Evolutionary conservation across 2,113 vertebrate genomes (phyloP), one percentile per base, ranked within the genome.

Genomic region (Osmerus eperlanus): DNA sequence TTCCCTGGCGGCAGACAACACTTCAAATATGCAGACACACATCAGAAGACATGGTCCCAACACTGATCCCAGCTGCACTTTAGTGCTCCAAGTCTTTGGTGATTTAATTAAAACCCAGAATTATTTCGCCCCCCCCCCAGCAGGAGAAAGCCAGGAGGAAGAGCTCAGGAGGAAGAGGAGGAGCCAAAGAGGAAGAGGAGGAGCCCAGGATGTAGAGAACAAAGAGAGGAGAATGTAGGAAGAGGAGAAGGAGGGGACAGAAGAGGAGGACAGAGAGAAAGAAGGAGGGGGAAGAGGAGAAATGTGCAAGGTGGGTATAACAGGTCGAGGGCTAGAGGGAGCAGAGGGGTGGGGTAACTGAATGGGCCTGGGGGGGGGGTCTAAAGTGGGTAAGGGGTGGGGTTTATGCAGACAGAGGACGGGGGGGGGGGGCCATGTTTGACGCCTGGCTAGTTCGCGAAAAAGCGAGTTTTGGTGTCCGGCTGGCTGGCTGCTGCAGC

Each of bases 141-240:
- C 29, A 32, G 29, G 29, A 32, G 3, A 65, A 63, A 21, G 21
- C 21, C 21, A 21, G 21, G 21, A 21, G 21, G 21, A 21, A 21
- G 21, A 21, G 21, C 21, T 21, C 21, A 21, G 21, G 21, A 21
- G 21, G 21, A 21, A 21, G 21, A 21, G 1, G 21, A 21, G 21
- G 21, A 21, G 21, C 21, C 21, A 21, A 21, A 4, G 29, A 32
- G 29, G 29, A 4, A 32, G 71, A 65, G 74, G 65, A 65, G 74
- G 70, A 51, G 15, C 83, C 81, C 77, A 74, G 74, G 80, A 78
- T 78, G 81, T 47, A 56, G 21, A 75, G 47, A 60, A 65, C 21
- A 21, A 21, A 21, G 21, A 21, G 21, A 21, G 21, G 21, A 21
- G 21, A 76, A 76, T 60, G 4, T 72, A 64, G 13, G 25, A 13